A percentile compares a stretch with the other conserved stretches of the same genome.
Conservation (phyloP, 1,140 invertebrate genomes). For the Sarcophaga bullata region DNA sequence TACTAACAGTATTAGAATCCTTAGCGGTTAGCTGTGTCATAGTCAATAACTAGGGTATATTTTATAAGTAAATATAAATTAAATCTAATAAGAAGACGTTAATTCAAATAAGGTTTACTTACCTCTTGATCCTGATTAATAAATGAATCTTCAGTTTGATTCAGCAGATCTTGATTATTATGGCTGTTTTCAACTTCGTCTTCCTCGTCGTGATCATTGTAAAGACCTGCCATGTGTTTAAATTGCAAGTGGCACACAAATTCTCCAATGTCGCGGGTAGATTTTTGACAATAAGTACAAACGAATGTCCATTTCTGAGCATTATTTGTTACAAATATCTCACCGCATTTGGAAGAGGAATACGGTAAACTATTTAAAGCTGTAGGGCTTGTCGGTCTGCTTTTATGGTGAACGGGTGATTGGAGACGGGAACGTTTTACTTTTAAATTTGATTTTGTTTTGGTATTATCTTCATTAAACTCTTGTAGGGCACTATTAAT, state of each 20-base stretch:
- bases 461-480: background rate
- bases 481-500: background rate
- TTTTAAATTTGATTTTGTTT: background rate
- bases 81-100: too few species aligned
- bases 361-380: background rate
- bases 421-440: background rate
- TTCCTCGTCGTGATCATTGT: background rate
- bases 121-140: background rate
- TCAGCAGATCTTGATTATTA: background rate
- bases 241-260: constrained; percentile 22
- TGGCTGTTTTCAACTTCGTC: background rate
- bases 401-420: background rate
- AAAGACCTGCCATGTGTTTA: background rate
- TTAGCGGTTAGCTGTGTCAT: background rate
- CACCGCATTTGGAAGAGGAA: constrained; percentile 1
- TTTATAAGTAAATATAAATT: too few species aligned
- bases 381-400: background rate
- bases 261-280: constrained; percentile 28
- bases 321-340: constrained; percentile 33
- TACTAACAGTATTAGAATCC: background rate
- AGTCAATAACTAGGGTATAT: background rate
- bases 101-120: background rate
- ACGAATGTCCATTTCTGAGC: constrained; percentile 28
- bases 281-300: constrained; percentile 14
- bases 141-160: background rate